These are phyloP conservation scores for Leptopilina drosophilae DNA, from an alignment of 2,888 invertebrate genomes.

Conservation along the genomic window DNA sequence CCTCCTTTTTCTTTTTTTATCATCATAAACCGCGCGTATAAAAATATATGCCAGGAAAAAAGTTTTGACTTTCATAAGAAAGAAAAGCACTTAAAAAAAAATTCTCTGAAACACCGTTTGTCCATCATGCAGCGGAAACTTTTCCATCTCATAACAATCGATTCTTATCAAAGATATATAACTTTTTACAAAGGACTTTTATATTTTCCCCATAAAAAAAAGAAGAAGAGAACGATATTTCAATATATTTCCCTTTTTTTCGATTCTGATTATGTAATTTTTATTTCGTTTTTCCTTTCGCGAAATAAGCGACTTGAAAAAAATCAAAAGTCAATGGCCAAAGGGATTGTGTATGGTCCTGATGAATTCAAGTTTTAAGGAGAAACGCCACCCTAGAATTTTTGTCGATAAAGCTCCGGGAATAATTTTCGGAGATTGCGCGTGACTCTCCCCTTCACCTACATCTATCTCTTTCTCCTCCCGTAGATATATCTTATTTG, in stretches of 20 bases:
- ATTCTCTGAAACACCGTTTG: conserved; percentile 15
- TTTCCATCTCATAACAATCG: neutral
- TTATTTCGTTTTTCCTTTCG: too few relatives aligned
- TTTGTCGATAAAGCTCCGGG: conserved; percentile 34
- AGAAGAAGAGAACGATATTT: neutral
- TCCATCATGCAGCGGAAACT: conserved; percentile 9
- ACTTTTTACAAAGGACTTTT: neutral
- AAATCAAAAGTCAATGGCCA: conserved; percentile 13
- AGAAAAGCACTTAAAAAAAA: conserved; percentile 10
- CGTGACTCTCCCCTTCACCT: conserved; percentile 30
- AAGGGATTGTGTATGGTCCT: neutral
- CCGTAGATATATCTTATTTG: conserved; percentile 30
- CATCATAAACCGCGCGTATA: neutral
- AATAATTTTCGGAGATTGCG: conserved; percentile 43
- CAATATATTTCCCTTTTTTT: too few relatives aligned
- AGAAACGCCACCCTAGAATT: conserved; percentile 18
- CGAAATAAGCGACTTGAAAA: too few relatives aligned
- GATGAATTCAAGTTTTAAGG: conserved; percentile 21
- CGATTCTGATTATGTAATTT: too few relatives aligned
- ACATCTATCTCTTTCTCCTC: conserved; percentile 16
- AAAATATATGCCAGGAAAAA: neutral
- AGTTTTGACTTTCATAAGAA: neutral
- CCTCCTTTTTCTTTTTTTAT: too few relatives aligned
- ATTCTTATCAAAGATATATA: neutral
- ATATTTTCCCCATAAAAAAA: neutral